These are phyloP conservation scores for Acanthosepion pharaonis DNA, from an alignment of 2,888 invertebrate genomes.

Conservation along the genomic window DNA sequence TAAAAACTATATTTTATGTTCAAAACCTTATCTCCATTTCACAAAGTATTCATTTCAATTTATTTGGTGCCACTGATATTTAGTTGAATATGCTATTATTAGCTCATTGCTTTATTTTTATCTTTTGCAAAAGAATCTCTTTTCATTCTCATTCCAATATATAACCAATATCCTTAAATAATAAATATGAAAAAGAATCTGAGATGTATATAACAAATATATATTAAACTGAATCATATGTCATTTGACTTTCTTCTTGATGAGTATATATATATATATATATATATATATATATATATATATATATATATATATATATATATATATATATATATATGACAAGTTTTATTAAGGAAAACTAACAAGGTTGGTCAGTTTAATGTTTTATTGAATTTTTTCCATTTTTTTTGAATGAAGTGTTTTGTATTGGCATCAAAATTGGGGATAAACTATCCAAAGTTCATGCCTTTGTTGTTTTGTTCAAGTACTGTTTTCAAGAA, in stretches of 20 bases:
- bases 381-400: too few relatives aligned
- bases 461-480: too few relatives aligned
- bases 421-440: too few relatives aligned
- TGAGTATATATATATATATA: neutral
- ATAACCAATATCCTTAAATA: neutral
- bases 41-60: neutral
- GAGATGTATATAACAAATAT: neutral
- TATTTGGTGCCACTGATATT: conserved; percentile 21
- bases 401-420: too few relatives aligned
- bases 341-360: too few relatives aligned
- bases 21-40: neutral
- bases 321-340: neutral
- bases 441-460: too few relatives aligned
- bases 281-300: neutral
- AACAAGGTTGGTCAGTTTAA: too few relatives aligned
- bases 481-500: too few relatives aligned
- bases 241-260: neutral
- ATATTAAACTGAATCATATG: neutral
- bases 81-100: neutral
- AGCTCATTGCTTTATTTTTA: neutral
- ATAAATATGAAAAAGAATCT: neutral
- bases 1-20: neutral
- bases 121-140: neutral
- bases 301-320: neutral
- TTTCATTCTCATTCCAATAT: neutral